Evolutionary conservation across 2,888 invertebrate species (phyloP).

Genomic region (Thereva unica): DNA sequence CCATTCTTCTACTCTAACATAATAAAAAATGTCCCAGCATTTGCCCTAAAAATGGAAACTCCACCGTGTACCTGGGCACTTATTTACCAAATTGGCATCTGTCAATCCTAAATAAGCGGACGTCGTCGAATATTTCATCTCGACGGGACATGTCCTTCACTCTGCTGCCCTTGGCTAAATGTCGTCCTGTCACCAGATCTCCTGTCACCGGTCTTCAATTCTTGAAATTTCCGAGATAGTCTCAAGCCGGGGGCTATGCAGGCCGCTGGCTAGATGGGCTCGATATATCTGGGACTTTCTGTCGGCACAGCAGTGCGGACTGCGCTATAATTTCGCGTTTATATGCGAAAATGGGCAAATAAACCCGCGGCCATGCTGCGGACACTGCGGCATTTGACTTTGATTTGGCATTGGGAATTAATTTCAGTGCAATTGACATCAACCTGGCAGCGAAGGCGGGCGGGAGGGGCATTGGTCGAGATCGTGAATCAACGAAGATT

Average conservation of each 20-base stretch:
- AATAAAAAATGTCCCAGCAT: too few species aligned
- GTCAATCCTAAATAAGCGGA: conserved; percentile 34
- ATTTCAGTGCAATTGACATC: conserved; percentile 43
- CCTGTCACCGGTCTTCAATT: conserved; percentile 23
- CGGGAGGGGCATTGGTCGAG: neutral
- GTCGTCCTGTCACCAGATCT: conserved; percentile 23
- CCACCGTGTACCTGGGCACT: conserved; percentile 23
- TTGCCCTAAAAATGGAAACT: conserved; percentile 19
- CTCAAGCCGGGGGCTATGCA: neutral
- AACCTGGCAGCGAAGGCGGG: conserved; percentile 13
- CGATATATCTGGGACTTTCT: neutral
- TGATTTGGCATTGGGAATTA: conserved; percentile 44
- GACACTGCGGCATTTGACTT: conserved; percentile 41
- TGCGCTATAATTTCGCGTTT: conserved; percentile 26
- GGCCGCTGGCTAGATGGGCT: conserved; percentile 5
- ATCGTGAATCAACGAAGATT: conserved; percentile 5
- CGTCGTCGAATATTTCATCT: conserved; percentile 32
- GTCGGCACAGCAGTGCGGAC: neutral
- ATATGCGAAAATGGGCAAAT: conserved; percentile 32
- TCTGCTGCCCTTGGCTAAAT: conserved; percentile 22
- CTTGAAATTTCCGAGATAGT: conserved; percentile 29
- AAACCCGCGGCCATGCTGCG: neutral
- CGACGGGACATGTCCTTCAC: conserved; percentile 27
- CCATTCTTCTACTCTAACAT: too few species aligned
- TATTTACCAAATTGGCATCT: conserved; percentile 33